Conservation (phyloP, 2,888 invertebrate genomes). For the Eumacrocentrus americanus region DNA sequence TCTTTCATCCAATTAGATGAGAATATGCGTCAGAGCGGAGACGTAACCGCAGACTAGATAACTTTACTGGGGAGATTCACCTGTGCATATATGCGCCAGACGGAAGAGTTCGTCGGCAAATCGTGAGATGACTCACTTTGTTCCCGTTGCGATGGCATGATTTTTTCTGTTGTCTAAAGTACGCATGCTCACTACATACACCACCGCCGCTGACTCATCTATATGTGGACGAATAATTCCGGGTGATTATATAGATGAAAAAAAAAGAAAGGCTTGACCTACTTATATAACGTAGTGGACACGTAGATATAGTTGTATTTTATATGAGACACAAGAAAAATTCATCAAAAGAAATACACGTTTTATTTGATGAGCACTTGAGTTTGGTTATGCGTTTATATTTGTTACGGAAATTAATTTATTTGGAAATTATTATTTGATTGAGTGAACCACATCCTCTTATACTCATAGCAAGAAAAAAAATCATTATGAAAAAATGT, state of each 20-base stretch:
- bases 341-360: background rate
- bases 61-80: conserved; percentile 5
- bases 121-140: conserved; percentile 50
- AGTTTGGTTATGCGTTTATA: background rate
- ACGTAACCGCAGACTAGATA: background rate
- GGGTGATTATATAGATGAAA: conserved; percentile 1
- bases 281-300: background rate
- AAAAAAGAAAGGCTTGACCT: conserved; percentile 1
- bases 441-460: background rate
- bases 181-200: background rate
- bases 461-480: too few relatives aligned
- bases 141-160: conserved; percentile 46
- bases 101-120: conserved; percentile 39
- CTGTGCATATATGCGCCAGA: conserved; percentile 14
- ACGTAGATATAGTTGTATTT: background rate
- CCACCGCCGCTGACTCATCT: conserved; percentile 7
- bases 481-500: background rate
- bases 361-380: background rate
- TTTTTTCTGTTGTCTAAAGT: conserved; percentile 9
- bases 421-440: background rate
- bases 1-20: background rate
- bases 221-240: conserved; percentile 1
- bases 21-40: background rate
- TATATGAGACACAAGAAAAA: background rate
- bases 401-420: conserved; percentile 6